These are phyloP conservation scores for Laodelphax striatellus DNA, from an alignment of 1,140 invertebrate species.

Conservation along the genomic window DNA sequence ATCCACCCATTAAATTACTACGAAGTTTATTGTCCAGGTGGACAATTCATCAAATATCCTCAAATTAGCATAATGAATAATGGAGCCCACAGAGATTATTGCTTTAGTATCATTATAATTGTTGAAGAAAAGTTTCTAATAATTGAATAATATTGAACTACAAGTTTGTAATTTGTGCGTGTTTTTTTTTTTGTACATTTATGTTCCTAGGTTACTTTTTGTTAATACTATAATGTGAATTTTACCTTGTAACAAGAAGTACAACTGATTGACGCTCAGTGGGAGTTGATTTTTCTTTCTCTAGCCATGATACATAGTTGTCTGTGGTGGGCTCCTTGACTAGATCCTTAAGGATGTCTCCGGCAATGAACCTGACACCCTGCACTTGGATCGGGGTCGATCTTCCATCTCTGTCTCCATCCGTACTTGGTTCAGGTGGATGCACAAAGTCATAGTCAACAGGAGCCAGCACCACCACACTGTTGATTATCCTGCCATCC, in stretches of 20 bases:
- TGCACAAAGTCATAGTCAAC: conserved; percentile 50
- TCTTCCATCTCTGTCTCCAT: conserved; percentile 27
- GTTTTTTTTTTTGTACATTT: too few relatives aligned
- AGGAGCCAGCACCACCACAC: conserved; percentile 69
- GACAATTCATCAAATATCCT: too few relatives aligned
- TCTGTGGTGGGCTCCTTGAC: conserved; percentile 58
- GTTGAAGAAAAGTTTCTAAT: too few relatives aligned
- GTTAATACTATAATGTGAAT: background rate
- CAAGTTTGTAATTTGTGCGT: too few relatives aligned
- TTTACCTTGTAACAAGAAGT: conserved; percentile 65
- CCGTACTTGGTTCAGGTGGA: conserved; percentile 26
- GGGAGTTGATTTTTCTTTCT: conserved; percentile 56
- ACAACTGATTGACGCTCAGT: conserved; percentile 64
- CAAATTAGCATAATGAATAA: too few relatives aligned
- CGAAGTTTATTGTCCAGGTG: too few relatives aligned
- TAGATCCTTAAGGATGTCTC: conserved; percentile 58
- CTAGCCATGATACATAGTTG: conserved; percentile 54
- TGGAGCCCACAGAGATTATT: too few relatives aligned
- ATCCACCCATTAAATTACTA: too few relatives aligned
- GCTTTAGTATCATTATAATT: too few relatives aligned
- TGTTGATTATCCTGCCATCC: conserved; percentile 58
- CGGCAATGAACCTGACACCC: conserved; percentile 40
- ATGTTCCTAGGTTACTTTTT: too few relatives aligned
- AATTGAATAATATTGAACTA: too few relatives aligned
- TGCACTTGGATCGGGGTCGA: conserved; percentile 29